Base-by-base conservation (phyloP, 2,888 invertebrate species). In the Uloborus plumipes region DNA sequence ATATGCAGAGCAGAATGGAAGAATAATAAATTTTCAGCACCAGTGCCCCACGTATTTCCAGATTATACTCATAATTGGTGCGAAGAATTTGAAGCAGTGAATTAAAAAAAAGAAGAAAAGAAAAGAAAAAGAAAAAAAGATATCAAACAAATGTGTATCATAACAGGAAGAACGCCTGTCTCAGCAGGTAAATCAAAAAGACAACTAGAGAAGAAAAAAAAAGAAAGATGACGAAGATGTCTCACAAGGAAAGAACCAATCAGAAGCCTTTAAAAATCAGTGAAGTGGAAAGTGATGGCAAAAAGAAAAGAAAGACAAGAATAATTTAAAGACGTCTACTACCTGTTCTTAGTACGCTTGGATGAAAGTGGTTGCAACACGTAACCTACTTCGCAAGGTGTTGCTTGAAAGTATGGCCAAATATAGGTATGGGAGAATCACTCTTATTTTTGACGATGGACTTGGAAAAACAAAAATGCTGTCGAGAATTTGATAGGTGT, bases 241-340 rank as follows among this genome's bases (percentile, higher is more conserved):
- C 20, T 55, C 55, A 11, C 16, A 47, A 47, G 22, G 50, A 61
- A 61, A 9, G 16, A 62, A 16, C 39, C 16, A 73, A 64, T 62
- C 15, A 31, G 16, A 73, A 64, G 64, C 64, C 62, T 20, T 39
- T 11, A 53, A 26, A 47, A 73, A 47, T 55, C 64, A 64, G 53
- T 39, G 64, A n/a, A 62, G 72, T 62, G 59, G 72, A 61, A 72
- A 72, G n/a, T 15, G 61, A 26, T 11, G 22, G n/a, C 39, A 39
- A 39, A 39, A 39, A 39, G 11, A 39, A 26, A 26, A 26, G 26
- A 26, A 39, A 39, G 3, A 39, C 39, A 9, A 39, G 39, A 39
- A 39, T 39, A 39, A 39, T 39, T 39, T 39, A 0, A 39, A 39
- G 39, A 6, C 39, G 39, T 39, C 39, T 39, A 39, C 39, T 64